Evolutionary conservation across 1,140 invertebrate genomes (phyloP), one percentile per base, ranked within the genome.

Genomic region (Telenomus remus): DNA sequence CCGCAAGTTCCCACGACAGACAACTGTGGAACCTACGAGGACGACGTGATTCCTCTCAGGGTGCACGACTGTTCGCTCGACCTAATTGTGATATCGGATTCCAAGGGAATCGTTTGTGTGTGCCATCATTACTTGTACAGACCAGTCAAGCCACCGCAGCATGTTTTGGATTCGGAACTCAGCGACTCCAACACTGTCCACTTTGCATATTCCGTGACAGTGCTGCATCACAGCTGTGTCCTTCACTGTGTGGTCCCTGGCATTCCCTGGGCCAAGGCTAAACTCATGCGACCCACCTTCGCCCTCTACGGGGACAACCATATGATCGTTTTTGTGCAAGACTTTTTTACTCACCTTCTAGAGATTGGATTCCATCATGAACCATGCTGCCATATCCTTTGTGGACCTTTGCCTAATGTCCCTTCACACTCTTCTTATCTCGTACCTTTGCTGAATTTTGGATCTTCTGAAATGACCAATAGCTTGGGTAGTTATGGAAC

Each of bases 41-140:
- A 95, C 83, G 94, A 94, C 79, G 91, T 92, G 1, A 91, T 94
- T 72, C 94, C 94, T 0, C 84, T 95, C 42, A 88, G 93, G 54
- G 91, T 95, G 15, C 94, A 95, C 81, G 94, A 95, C 83, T 94
- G 93, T 82, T 93, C 93, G 7, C 85, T 95, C 16, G 94, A 95
- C 88, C 88, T 95, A 7, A 91, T 93, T 75, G 94, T 95, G 46
- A 88, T 95, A 44, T 93, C 93, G 16, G 91, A 93, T 81, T 90
- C 91, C 35, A 91, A 91, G 64, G 94, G 94, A 56, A 89, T 94
- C 80, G 91, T 95, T 13, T 95, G 94, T 76, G 92, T 96, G 46
- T 95, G 94, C 78, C 94, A 95, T 87, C 93, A 96, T 86, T 96
- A 95, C 79, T 86, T 95, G 0, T 96, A 95, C 81, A 93, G 95